Conservation (phyloP, 2,888 invertebrate genomes). For the Hirtodrosophila cameraria region DNA sequence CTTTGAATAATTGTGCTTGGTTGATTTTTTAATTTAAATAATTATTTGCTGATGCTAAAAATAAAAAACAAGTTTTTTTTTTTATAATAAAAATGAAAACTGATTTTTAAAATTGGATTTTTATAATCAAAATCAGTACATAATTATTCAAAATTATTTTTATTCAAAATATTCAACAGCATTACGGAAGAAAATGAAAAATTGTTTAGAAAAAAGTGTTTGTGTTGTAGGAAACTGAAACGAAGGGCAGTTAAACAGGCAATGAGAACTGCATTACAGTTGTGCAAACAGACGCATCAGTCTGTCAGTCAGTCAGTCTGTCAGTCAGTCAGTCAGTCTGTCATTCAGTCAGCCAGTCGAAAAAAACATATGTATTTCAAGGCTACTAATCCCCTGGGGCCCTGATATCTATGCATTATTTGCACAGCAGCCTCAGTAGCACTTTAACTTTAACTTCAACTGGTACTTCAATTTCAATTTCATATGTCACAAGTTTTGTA, state of each 20-base stretch:
- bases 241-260: slow-evolving; percentile 14
- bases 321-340: slow-evolving; percentile 16
- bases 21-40: too few species aligned
- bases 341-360: slow-evolving; percentile 3
- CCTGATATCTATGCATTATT: slow-evolving; percentile 22
- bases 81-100: too few species aligned
- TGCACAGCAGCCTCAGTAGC: slow-evolving; percentile 41
- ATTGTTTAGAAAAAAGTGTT: slow-evolving; percentile 9
- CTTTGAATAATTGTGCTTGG: too few species aligned
- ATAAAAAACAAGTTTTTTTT: neutral
- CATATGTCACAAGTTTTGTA: slow-evolving; percentile 13
- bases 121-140: too few species aligned
- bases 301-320: slow-evolving; percentile 11
- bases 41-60: too few species aligned
- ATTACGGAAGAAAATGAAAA: too few species aligned
- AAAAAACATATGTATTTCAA: slow-evolving; percentile 31
- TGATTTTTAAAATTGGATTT: too few species aligned
- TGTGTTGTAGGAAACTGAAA: slow-evolving; percentile 23
- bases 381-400: slow-evolving; percentile 9
- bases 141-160: too few species aligned
- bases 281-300: slow-evolving; percentile 43
- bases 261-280: slow-evolving; percentile 23
- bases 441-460: neutral
- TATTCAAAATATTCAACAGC: too few species aligned
- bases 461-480: slow-evolving; percentile 35